Base-by-base conservation (phyloP, 2,797 vertebrate genomes). In the Leuciscus waleckii region DNA sequence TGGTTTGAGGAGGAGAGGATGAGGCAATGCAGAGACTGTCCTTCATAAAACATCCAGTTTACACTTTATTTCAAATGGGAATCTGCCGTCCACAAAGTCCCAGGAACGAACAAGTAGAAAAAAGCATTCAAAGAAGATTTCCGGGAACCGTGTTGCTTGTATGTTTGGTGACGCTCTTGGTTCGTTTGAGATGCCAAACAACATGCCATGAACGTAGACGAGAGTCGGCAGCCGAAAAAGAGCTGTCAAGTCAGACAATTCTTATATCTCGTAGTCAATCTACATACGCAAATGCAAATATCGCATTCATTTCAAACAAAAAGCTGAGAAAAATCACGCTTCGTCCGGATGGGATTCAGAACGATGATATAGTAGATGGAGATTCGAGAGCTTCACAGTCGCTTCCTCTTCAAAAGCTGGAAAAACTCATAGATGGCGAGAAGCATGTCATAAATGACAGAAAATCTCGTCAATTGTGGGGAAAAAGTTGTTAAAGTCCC, bases 201-300 rank as follows among this genome's bases (percentile, higher is more conserved):
- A 26, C 51, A 39, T 1, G 13, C 7, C 4, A 8, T 56, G 73
- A 76, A 56, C 9, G 32, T 37, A 54, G 73, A 75, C 19, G 73
- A 35, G 71, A 51, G 26, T 11, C 6, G 5, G n/a, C 2, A 5
- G 46, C 9, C 9, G 13, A 54, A 54, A 46, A 14, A 39, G 74
- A 77, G 51, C 74, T 17, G 74, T 77, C 51, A 26, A 58, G 19
- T 9, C 13, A 0, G 35, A 58, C 75, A 8, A n/a, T 37, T 21
- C 49, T 54, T 75, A 54, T 29, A 8, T 23, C 73, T 54, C 8
- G 5, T 11, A 23, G 73, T 35, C 73, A 35, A 16, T 73, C n/a
- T 29, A 46, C 41, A 49, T 9, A 37, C 16, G 32, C 73, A 37
- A 54, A 75, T 75, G 73, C 73, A 75, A 35, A 75, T 23, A 75